These are phyloP conservation scores for Paramisgurnus dabryanus DNA, from an alignment of 2,113 vertebrate genomes.

Conservation along the genomic window DNA sequence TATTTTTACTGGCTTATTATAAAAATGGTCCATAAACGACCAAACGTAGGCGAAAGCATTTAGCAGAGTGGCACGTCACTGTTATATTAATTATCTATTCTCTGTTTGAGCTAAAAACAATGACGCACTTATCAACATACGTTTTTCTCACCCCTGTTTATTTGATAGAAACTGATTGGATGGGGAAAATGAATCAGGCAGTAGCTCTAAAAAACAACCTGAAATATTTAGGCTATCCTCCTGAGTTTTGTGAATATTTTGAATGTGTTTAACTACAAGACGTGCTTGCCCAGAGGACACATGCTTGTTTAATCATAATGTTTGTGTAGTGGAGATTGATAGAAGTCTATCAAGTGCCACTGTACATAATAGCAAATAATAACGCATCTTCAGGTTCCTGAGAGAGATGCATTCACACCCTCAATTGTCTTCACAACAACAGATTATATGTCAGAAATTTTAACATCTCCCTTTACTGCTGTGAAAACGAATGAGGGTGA, in stretches of 20 bases:
- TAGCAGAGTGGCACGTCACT: constrained; percentile 15
- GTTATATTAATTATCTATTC: neutral
- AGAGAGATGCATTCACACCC: constrained; percentile 25
- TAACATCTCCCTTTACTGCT: constrained; percentile 19
- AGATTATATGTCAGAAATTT: constrained; percentile 41
- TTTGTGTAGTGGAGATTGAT: constrained; percentile 32
- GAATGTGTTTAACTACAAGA: constrained; percentile 21
- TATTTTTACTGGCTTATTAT: constrained; percentile 13
- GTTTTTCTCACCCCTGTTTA: constrained; percentile 18
- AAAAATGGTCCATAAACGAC: neutral
- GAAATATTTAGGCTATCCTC: constrained; percentile 37
- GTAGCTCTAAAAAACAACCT: constrained; percentile 25
- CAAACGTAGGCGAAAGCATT: neutral
- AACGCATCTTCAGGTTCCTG: constrained; percentile 27
- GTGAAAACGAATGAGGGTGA: constrained; percentile 41
- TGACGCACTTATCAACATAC: constrained; percentile 9
- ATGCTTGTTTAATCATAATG: constrained; percentile 30
- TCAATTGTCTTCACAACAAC: constrained; percentile 33
- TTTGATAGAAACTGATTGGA: constrained; percentile 38
- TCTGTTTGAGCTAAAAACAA: constrained; percentile 18
- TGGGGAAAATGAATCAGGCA: constrained; percentile 27
- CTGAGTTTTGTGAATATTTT: constrained; percentile 23
- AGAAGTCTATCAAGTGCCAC: constrained; percentile 29
- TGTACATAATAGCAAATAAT: constrained; percentile 26
- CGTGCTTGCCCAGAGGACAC: constrained; percentile 14